A percentile compares a stretch with the other conserved stretches of the same genome.
phyloP scores from a whole-genome alignment of 2,797 vertebrate species.

The Phoxinus dragarum region DNA sequence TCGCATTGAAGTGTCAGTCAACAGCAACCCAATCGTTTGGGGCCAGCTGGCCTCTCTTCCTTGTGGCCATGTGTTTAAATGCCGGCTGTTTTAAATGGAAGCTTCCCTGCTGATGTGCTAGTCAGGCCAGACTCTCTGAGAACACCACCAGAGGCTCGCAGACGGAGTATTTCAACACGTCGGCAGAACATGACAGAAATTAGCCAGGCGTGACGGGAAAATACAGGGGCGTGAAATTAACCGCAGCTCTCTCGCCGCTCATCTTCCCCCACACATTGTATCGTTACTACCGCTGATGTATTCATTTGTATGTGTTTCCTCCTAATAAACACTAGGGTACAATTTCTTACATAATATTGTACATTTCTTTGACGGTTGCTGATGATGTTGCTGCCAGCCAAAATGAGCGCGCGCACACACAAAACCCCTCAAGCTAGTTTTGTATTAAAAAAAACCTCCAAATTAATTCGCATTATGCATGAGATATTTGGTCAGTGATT shows the following conservation, averaged over 20 bases:
- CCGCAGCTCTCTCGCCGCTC: conserved; percentile 66
- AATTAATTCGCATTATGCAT: not conserved
- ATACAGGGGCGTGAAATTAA: conserved; percentile 78
- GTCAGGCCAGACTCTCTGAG: conserved; percentile 37
- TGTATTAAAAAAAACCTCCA: not conserved
- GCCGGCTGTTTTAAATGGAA: conserved; percentile 30
- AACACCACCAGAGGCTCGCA: conserved; percentile 63
- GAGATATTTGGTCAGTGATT: conserved; percentile 2
- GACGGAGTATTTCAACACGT: conserved; percentile 61
- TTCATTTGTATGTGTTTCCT: conserved; percentile 33
- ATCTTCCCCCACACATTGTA: conserved; percentile 54
- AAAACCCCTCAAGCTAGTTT: not conserved
- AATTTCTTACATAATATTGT: not conserved
- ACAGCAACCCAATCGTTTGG: not conserved
- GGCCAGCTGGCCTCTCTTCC: conserved; percentile 17
- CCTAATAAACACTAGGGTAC: conserved; percentile 29
- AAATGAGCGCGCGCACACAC: not conserved
- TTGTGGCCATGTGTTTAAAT: conserved; percentile 23
- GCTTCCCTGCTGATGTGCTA: conserved; percentile 58
- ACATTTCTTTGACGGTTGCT: not conserved
- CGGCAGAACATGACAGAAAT: conserved; percentile 63
- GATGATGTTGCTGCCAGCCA: not conserved
- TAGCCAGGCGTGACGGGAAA: conserved; percentile 70
- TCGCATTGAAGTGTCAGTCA: conserved; percentile 7
- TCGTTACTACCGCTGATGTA: conserved; percentile 35